Evolutionary conservation across 2,888 invertebrate species (phyloP).

Genomic region (Asteroscopus sphinx): DNA sequence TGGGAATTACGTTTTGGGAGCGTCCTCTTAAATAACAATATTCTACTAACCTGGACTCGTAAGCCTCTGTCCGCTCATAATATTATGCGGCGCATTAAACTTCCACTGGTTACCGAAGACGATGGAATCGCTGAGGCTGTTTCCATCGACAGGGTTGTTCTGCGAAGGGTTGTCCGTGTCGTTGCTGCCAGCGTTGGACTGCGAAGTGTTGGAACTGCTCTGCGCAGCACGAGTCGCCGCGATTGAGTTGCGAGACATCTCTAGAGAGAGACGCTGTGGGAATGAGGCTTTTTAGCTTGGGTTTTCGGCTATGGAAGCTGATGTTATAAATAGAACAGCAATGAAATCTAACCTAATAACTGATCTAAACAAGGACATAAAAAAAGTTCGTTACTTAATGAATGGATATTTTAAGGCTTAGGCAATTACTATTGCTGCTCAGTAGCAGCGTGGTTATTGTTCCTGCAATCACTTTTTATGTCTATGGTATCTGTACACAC

Average conservation of each 20-base stretch:
- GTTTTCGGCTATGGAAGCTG: not conserved
- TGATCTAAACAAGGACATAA: too few relatives aligned
- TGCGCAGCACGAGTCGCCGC: constrained; percentile 84
- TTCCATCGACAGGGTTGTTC: constrained; percentile 83
- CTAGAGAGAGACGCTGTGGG: constrained; percentile 91
- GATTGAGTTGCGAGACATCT: constrained; percentile 92
- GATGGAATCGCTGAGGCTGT: constrained; percentile 69
- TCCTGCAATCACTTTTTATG: too few relatives aligned
- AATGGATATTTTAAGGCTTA: too few relatives aligned
- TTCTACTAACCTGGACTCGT: constrained; percentile 71
- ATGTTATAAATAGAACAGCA: too few relatives aligned
- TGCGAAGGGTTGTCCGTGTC: constrained; percentile 76
- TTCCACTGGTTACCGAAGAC: constrained; percentile 77
- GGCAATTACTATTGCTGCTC: too few relatives aligned
- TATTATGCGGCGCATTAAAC: constrained; percentile 69
- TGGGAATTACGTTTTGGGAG: too few relatives aligned
- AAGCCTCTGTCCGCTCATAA: constrained; percentile 69
- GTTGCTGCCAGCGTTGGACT: constrained; percentile 49
- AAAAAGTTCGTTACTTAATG: too few relatives aligned
- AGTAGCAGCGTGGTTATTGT: too few relatives aligned
- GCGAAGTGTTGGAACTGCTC: constrained; percentile 56
- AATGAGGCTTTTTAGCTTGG: not conserved
- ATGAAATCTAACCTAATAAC: too few relatives aligned
- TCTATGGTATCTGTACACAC: too few relatives aligned
- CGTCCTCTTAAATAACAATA: too few relatives aligned